Conservation (phyloP, 2,888 invertebrate species). For the Polyommatus icarus region DNA sequence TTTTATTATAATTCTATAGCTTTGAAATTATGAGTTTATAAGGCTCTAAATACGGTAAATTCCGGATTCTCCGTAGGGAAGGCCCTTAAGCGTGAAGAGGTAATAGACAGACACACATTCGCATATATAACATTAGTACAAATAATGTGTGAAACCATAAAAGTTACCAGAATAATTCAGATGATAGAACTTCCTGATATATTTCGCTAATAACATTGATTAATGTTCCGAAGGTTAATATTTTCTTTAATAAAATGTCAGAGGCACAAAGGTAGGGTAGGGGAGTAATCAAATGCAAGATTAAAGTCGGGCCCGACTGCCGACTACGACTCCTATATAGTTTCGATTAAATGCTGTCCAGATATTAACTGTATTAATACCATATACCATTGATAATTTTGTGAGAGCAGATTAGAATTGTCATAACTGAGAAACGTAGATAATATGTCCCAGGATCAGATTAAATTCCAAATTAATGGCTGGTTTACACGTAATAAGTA, state of each 20-base stretch:
- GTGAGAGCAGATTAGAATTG: not conserved
- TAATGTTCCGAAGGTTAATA: not conserved
- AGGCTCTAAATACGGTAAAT: too few relatives aligned
- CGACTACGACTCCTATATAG: not conserved
- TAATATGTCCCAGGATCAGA: too few relatives aligned
- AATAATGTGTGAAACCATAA: not conserved
- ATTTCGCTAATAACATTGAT: not conserved
- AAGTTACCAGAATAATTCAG: not conserved
- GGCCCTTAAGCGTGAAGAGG: too few relatives aligned
- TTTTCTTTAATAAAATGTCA: slow-evolving; percentile 1
- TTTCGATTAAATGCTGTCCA: not conserved
- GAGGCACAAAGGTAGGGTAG: slow-evolving; percentile 16
- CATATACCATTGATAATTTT: not conserved
- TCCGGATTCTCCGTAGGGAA: too few relatives aligned
- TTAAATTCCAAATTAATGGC: too few relatives aligned
- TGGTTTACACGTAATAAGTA: too few relatives aligned
- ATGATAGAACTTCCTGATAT: not conserved
- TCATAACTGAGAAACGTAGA: not conserved
- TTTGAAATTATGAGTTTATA: too few relatives aligned
- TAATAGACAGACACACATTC: too few relatives aligned
- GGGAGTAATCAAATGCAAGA: not conserved
- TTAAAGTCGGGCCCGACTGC: not conserved
- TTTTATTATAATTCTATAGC: too few relatives aligned
- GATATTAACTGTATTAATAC: not conserved
- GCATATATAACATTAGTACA: too few relatives aligned